Conservation (phyloP, 2,888 invertebrate genomes). For the Cataglyphis livida region DNA sequence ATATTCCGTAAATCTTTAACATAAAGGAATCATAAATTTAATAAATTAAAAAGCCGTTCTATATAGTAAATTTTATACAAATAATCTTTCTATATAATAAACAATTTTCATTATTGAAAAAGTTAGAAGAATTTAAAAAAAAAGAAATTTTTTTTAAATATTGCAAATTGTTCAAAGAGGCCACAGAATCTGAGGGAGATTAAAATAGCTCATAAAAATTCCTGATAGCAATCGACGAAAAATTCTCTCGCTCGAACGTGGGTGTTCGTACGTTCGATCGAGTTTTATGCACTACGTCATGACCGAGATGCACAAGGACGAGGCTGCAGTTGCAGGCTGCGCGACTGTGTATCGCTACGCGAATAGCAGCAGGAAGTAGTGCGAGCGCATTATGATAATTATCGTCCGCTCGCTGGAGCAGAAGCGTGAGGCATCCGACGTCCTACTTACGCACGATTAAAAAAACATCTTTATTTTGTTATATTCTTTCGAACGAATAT, state of each 20-base stretch:
- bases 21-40: not conserved
- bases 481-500: not conserved
- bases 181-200: not conserved
- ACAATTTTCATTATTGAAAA: not conserved
- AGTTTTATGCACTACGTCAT: conserved; percentile 46
- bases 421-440: conserved; percentile 29
- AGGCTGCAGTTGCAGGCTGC: conserved; percentile 45
- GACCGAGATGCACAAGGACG: conserved; percentile 69
- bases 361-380: conserved; percentile 50
- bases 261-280: conserved; percentile 64
- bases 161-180: not conserved
- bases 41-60: conserved; percentile 1
- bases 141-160: no score
- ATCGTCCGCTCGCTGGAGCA: conserved; percentile 49
- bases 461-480: conserved; percentile 23
- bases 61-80: not conserved
- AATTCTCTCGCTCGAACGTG: conserved; percentile 49
- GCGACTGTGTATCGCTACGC: conserved; percentile 34
- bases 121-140: not conserved
- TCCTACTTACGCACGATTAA: conserved; percentile 12
- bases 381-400: conserved; percentile 65
- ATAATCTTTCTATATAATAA: not conserved
- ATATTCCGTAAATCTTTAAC: not conserved
- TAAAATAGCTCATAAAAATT: conserved; percentile 29
- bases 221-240: conserved; percentile 20